Percentiles rank a stretch among this genome's conserved stretches.
Evolutionary conservation across 2,888 invertebrate genomes (phyloP).

Genomic region (Caenorhabditis wallacei): DNA sequence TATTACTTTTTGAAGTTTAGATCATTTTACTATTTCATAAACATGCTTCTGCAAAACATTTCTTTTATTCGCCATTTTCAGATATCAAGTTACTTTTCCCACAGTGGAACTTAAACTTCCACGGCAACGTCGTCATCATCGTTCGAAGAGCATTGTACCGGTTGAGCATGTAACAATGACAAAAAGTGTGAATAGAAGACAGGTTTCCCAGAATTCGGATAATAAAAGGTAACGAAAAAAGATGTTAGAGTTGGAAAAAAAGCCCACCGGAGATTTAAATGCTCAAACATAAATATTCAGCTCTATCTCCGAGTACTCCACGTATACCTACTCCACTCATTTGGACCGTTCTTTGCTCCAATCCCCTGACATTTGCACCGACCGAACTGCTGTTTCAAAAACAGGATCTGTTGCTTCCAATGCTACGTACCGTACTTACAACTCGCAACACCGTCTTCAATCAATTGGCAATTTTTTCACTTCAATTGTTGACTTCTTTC

Average conservation of each 20-base stretch:
- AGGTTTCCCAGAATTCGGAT: constrained; percentile 21
- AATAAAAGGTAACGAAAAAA: constrained; percentile 1
- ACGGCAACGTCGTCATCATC: constrained; percentile 1
- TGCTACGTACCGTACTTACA: constrained; percentile 14
- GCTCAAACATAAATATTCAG: too few relatives aligned
- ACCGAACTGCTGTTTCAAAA: constrained; percentile 4
- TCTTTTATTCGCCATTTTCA: constrained; percentile 14
- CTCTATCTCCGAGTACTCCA: constrained; percentile 1
- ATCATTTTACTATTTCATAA: too few relatives aligned
- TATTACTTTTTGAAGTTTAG: too few relatives aligned
- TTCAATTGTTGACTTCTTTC: constrained; percentile 49
- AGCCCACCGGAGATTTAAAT: too few relatives aligned
- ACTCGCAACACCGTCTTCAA: constrained; percentile 46
- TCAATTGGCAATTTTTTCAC: constrained; percentile 52
- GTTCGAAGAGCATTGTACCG: background rate
- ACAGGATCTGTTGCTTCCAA: background rate
- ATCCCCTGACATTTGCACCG: background rate
- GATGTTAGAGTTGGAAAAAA: too few relatives aligned
- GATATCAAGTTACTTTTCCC: constrained; percentile 46
- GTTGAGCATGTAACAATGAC: constrained; percentile 4
- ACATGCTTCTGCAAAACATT: too few relatives aligned
- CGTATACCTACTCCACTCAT: constrained; percentile 20
- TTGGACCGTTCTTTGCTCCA: constrained; percentile 1
- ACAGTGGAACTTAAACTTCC: constrained; percentile 31
- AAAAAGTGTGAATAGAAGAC: constrained; percentile 6